Evolutionary conservation across 2,113 vertebrate genomes (phyloP).

Genomic region (Setophaga petechia): DNA sequence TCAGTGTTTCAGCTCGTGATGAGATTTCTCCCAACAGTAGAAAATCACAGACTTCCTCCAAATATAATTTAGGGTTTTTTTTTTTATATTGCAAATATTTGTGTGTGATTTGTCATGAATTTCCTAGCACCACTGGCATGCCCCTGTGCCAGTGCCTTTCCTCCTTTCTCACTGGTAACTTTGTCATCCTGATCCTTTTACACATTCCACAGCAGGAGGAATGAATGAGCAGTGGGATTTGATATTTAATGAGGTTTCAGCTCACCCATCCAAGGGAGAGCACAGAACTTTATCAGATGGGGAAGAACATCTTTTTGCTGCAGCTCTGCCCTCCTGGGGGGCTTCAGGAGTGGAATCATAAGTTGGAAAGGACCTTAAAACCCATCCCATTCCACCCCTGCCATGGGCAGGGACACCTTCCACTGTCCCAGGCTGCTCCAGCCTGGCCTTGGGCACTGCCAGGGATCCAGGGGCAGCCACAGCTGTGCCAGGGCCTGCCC

Average conservation of each 20-base stretch:
- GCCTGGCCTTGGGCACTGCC: rapidly evolving
- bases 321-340: not conserved
- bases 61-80: not conserved
- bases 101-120: not conserved
- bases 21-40: not conserved
- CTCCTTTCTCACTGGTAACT: not conserved
- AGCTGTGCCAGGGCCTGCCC: too few relatives aligned
- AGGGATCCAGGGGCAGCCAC: not conserved
- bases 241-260: not conserved
- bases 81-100: not conserved
- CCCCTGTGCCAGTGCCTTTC: not conserved
- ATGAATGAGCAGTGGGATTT: not conserved
- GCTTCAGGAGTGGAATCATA: not conserved
- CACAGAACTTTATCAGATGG: not conserved
- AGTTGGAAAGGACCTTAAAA: not conserved
- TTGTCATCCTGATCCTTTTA: not conserved
- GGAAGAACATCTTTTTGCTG: not conserved
- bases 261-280: not conserved
- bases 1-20: not conserved
- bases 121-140: not conserved
- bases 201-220: not conserved
- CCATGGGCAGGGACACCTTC: not conserved
- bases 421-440: not conserved
- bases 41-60: constrained; percentile 23
- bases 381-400: rapidly evolving